Evolutionary conservation across 2,113 vertebrate species (phyloP).

Genomic region (Loxodonta africana): DNA sequence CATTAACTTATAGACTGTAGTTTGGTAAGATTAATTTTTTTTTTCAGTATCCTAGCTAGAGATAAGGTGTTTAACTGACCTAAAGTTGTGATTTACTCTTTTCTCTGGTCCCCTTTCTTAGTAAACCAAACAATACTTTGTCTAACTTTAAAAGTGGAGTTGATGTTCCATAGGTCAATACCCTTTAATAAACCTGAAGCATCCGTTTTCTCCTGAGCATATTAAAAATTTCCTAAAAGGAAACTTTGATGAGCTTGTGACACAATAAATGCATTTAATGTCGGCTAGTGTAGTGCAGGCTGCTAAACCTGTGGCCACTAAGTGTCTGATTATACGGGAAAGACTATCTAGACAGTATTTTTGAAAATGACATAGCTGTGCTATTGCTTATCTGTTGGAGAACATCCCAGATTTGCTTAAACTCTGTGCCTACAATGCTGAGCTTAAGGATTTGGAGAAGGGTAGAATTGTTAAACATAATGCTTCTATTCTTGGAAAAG

Average conservation of each 20-base stretch:
- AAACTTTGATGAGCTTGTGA: too few species aligned
- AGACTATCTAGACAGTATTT: neutral
- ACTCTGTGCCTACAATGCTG: neutral
- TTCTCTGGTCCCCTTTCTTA: neutral
- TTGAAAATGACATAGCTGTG: neutral
- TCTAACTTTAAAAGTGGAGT: neutral
- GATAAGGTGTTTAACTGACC: too few species aligned
- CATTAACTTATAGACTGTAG: too few species aligned
- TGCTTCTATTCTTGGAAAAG: too few species aligned
- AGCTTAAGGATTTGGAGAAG: neutral
- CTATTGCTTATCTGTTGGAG: neutral
- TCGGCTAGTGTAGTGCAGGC: neutral
- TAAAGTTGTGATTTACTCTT: constrained; percentile 81
- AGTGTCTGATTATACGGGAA: neutral
- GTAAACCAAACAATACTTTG: neutral
- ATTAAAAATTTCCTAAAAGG: neutral
- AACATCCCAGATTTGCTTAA: neutral
- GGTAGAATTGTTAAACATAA: too few species aligned
- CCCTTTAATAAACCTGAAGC: neutral
- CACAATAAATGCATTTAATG: neutral
- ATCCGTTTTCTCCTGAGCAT: neutral
- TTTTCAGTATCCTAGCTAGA: too few species aligned
- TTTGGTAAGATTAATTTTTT: too few species aligned
- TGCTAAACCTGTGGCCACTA: neutral
- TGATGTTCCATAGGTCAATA: constrained; percentile 81